Evolutionary conservation across 2,797 vertebrate species (phyloP).

Genomic region (Botia kubotai): DNA sequence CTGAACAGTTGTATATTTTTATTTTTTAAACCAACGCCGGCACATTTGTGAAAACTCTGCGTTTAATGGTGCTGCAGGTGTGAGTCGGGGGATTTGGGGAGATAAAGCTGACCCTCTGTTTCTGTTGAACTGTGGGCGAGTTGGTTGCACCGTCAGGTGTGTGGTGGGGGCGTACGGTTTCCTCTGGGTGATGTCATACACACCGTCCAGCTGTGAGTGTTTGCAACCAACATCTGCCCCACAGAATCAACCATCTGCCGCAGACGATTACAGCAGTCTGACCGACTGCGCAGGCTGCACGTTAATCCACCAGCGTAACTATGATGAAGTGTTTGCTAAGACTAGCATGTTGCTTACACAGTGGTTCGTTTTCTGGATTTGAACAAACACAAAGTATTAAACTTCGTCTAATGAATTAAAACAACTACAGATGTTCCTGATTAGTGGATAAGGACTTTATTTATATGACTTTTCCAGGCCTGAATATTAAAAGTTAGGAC

Average conservation of each 20-base stretch:
- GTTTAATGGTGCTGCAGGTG: not conserved
- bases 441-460: too few species aligned
- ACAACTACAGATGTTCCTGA: too few species aligned
- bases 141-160: not conserved
- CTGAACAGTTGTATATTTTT: not conserved
- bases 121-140: not conserved
- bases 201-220: constrained; percentile 31
- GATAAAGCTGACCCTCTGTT: not conserved
- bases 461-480: too few species aligned
- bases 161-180: not conserved
- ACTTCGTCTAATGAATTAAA: too few species aligned
- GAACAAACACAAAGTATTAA: not conserved
- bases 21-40: not conserved
- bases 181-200: constrained; percentile 18
- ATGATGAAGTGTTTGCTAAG: not conserved
- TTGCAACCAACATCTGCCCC: constrained; percentile 51
- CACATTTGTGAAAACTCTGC: not conserved
- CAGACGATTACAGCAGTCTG: not conserved
- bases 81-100: not conserved
- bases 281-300: not conserved
- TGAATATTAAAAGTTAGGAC: too few species aligned
- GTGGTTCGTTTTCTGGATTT: not conserved
- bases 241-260: constrained; percentile 77
- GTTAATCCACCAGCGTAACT: not conserved
- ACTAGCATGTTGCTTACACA: not conserved